Conservation (phyloP, 2,797 vertebrate species). For the Danionella dracula region DNA sequence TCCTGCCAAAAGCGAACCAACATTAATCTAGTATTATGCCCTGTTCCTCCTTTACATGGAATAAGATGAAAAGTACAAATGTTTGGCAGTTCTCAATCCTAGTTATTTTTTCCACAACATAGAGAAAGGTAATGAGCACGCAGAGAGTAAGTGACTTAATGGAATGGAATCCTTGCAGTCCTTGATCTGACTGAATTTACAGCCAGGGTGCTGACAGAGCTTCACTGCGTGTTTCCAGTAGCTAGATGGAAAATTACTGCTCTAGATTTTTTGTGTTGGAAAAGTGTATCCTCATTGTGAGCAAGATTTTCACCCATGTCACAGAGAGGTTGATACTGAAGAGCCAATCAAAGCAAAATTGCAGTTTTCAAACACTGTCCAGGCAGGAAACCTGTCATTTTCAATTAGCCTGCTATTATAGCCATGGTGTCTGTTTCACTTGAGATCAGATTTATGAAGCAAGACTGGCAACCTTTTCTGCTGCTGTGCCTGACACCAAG, state of each 20-base stretch:
- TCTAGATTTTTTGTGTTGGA: constrained; percentile 46
- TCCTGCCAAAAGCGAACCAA: not conserved
- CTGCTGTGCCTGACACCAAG: constrained; percentile 28
- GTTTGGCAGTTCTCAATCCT: not conserved
- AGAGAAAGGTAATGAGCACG: constrained; percentile 11
- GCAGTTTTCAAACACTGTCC: not conserved
- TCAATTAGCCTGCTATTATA: constrained; percentile 54
- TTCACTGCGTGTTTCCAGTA: constrained; percentile 51
- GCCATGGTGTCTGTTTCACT: constrained; percentile 48
- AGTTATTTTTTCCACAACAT: not conserved
- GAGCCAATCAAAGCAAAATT: not conserved
- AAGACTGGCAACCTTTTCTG: constrained; percentile 47
- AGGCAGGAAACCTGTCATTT: constrained; percentile 47
- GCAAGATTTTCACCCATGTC: constrained; percentile 21
- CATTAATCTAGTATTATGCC: constrained; percentile 16
- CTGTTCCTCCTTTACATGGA: not conserved
- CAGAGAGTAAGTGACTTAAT: not conserved
- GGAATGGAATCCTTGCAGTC: not conserved
- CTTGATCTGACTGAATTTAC: constrained; percentile 50
- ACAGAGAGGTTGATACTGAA: not conserved
- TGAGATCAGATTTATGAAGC: constrained; percentile 55
- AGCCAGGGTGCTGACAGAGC: constrained; percentile 58
- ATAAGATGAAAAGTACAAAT: not conserved
- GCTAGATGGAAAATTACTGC: constrained; percentile 45
- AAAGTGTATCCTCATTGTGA: constrained; percentile 37